Base-by-base conservation (phyloP, 2,888 invertebrate genomes). In the Oligia latruncula region DNA sequence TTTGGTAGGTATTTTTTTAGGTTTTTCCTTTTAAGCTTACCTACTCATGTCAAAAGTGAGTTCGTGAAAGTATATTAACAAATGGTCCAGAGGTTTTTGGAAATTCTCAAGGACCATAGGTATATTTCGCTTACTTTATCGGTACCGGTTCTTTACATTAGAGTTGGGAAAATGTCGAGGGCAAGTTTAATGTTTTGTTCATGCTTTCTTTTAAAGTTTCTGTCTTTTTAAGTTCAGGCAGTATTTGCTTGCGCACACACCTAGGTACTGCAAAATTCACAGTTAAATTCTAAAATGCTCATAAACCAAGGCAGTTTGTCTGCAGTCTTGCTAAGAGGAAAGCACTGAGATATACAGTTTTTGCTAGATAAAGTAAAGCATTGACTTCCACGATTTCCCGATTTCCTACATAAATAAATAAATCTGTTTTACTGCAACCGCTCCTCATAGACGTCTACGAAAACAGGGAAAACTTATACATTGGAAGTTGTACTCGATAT, bases 81-180 rank as follows among this genome's bases (percentile, higher is more conserved):
- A 58, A 46, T 52, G 23, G 55, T 49, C 17, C 4, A 40, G 23
- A 43, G 9, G 29, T 79, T 74, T 71, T 68, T 43, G 40, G 71
- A 74, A 83, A 46, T 58, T 65, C n/a, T n/a, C 64, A 83, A 83
- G 82, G 78, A 58, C 55, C 35, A 29, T 52, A 64, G n/a, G n/a
- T 35, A 15, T 20, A 5, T 68, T 52, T 52, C 8, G 6, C 29
- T 71, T 40, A n/a, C 49, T 5, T 20, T 60, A 49, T 29, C 11
- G 0, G 15, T 6, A 71, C 15, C 4, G 1, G 29, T 49, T 71
- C 3, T 70, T 74, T 49, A 43, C 60, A 40, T 23, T 29, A 58
- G 3, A 64, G 43, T n/a, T 62, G 43, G 20, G 55, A 35, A 58
- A 71, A 40, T n/a, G 23, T 43, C 46, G n/a, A 40, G 11, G 49